A percentile compares a stretch with the other conserved stretches of the same genome.
These are phyloP conservation scores for Lycopodina hypogea DNA, from an alignment of 37 sponge, comb jelly and placozoan genomes.

Conservation along the genomic window DNA sequence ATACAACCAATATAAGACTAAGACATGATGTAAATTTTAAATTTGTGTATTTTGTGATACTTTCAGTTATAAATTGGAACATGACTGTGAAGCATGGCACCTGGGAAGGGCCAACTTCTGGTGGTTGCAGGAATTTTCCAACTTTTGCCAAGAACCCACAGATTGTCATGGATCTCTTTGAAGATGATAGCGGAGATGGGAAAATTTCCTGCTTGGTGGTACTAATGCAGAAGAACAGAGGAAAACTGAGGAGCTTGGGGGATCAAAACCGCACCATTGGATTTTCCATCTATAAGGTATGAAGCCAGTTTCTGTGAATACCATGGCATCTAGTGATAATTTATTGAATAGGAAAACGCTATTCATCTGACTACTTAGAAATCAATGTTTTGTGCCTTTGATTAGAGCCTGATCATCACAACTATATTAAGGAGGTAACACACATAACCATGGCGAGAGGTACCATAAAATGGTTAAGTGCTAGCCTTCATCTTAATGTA, in stretches of 20 bases:
- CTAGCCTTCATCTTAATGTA: no score
- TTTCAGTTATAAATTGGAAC: slow-evolving; percentile 66
- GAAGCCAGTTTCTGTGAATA: background rate
- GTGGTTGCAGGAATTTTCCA: slow-evolving; percentile 85
- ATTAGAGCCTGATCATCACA: no score
- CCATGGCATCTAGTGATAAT: no score
- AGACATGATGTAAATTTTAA: no score
- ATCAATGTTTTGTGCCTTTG: no score
- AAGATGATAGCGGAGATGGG: slow-evolving; percentile 89
- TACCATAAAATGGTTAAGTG: no score
- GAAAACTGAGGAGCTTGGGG: slow-evolving; percentile 79
- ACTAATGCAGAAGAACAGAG: slow-evolving; percentile 89
- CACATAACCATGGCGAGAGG: no score
- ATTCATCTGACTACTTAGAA: no score
- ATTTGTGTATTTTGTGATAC: slow-evolving; percentile 8
- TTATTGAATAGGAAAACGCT: no score
- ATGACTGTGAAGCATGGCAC: slow-evolving; percentile 32
- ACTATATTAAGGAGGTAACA: no score
- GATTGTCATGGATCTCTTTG: slow-evolving; percentile 60
- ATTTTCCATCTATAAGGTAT: slow-evolving; percentile 79
- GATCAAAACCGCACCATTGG: slow-evolving; percentile 86
- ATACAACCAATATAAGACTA: no score
- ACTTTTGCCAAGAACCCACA: slow-evolving; percentile 86
- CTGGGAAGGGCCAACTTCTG: slow-evolving; percentile 65
- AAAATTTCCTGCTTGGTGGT: slow-evolving; percentile 82